Evolutionary conservation across 2,797 vertebrate species (phyloP), one percentile per base, ranked within the genome.

Genomic region (Danio albolineatus): DNA sequence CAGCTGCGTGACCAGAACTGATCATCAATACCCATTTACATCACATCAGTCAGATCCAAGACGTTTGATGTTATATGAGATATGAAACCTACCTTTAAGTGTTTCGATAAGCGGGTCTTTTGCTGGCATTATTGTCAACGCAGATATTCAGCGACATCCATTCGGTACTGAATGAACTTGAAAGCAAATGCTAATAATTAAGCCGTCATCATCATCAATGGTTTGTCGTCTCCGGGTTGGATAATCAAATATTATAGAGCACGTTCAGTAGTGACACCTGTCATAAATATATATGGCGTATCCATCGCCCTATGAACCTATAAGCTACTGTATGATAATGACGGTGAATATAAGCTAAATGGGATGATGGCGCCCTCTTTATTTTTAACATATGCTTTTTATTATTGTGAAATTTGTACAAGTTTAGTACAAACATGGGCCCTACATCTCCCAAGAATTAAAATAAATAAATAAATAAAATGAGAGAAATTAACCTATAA

Each of bases 31-130:
- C n/a, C 5, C 21, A 59, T 4, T 4, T 69, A 41, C 48, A 49
- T 54, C 19, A 1, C 21, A 17, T 28, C 28, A 36, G 13, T 28
- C 17, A 39, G 6, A 10, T 5, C 60, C 51, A 43, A n/a, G n/a
- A 7, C 39, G 43, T 1, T 13, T 13, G 21, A 17, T 56, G 19
- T n/a, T n/a, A 54, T 2, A 49, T 16, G 17, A 12, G 43, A 43
- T 46, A 36, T 19, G 9, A 48, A 44, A 46, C 80, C 53, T 82
- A 86, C 85, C 85, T 80, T 86, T 86, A 39, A 86, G 82, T 2
- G 77, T 82, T 73, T 84, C 85, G 10, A 82, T 71, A 7, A 84
- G 82, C 14, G 85, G 85, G 65, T 86, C 69, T 84, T 84, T 86
- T 21, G n/a, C 39, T 28, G 85, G 80, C 85, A 86, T 86, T 64